These are phyloP conservation scores for Patella vulgata DNA, from an alignment of 1,140 invertebrate species.

Conservation along the genomic window DNA sequence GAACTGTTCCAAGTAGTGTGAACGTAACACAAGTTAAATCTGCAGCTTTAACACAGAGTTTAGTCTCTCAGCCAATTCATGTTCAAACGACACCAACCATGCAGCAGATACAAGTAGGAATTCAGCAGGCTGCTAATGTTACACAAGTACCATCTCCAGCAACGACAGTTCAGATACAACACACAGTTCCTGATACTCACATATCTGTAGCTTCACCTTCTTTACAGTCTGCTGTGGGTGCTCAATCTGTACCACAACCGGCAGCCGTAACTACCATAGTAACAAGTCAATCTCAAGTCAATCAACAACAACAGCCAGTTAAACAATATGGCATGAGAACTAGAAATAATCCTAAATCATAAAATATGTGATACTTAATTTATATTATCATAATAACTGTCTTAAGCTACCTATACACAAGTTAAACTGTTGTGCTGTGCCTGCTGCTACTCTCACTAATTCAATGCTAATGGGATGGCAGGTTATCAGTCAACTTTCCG, in stretches of 20 bases:
- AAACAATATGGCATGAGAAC: slow-evolving; percentile 54
- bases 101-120: slow-evolving; percentile 3
- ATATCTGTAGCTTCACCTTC: not conserved
- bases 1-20: slow-evolving; percentile 17
- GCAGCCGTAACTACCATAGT: slow-evolving; percentile 33
- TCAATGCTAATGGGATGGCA: too few species aligned
- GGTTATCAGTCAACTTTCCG: too few species aligned
- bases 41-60: slow-evolving; percentile 12
- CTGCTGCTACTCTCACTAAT: too few species aligned
- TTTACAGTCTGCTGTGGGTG: slow-evolving; percentile 14
- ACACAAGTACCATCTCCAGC: slow-evolving; percentile 9
- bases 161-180: slow-evolving; percentile 3
- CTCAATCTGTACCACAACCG: slow-evolving; percentile 33
- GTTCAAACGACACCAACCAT: not conserved
- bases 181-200: not conserved
- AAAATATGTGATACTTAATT: not conserved
- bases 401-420: too few species aligned
- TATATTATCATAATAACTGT: too few species aligned
- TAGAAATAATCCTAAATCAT: slow-evolving; percentile 46
- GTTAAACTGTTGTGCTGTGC: too few species aligned
- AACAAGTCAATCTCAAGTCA: slow-evolving; percentile 21
- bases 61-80: slow-evolving; percentile 12
- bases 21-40: slow-evolving; percentile 14
- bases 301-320: slow-evolving; percentile 9
- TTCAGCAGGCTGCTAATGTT: not conserved